Evolutionary conservation across 2,888 invertebrate species (phyloP).

Genomic region (Abscondita cerata): DNA sequence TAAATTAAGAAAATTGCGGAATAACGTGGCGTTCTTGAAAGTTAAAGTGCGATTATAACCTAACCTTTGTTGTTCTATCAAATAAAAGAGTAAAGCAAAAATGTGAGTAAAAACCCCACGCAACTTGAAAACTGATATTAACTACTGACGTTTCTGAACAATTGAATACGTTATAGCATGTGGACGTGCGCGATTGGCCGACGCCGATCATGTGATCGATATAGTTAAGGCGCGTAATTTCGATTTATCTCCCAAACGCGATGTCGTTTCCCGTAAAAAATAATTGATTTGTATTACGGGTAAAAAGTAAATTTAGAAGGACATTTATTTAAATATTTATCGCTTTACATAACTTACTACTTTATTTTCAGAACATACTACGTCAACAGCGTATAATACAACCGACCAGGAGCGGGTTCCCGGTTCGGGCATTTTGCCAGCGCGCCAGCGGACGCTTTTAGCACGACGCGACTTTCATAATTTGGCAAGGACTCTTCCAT

Average conservation of each 20-base stretch:
- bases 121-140: slow-evolving; percentile 24
- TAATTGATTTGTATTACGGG: slow-evolving; percentile 9
- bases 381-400: slow-evolving; percentile 31
- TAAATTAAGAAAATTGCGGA: slow-evolving; percentile 9
- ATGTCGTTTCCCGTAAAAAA: slow-evolving; percentile 21
- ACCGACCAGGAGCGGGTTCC: slow-evolving; percentile 40
- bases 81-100: slow-evolving; percentile 26
- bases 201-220: slow-evolving; percentile 33
- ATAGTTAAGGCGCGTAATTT: slow-evolving; percentile 36
- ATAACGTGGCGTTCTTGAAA: slow-evolving; percentile 36
- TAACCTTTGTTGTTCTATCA: slow-evolving; percentile 26
- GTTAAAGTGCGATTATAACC: slow-evolving; percentile 23
- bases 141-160: slow-evolving; percentile 30
- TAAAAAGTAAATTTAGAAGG: slow-evolving; percentile 32
- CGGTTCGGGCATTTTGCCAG: slow-evolving; percentile 46
- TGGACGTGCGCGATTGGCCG: slow-evolving; percentile 61
- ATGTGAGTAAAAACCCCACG: slow-evolving; percentile 21
- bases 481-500: slow-evolving; percentile 72
- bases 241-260: not conserved
- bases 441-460: slow-evolving; percentile 46
- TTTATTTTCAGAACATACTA: slow-evolving; percentile 35
- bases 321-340: slow-evolving; percentile 39
- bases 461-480: slow-evolving; percentile 69
- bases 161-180: slow-evolving; percentile 54
- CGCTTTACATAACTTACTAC: slow-evolving; percentile 32